Evolutionary conservation across 2,113 vertebrate species (phyloP).

Genomic region (Pholis gunnellus): DNA sequence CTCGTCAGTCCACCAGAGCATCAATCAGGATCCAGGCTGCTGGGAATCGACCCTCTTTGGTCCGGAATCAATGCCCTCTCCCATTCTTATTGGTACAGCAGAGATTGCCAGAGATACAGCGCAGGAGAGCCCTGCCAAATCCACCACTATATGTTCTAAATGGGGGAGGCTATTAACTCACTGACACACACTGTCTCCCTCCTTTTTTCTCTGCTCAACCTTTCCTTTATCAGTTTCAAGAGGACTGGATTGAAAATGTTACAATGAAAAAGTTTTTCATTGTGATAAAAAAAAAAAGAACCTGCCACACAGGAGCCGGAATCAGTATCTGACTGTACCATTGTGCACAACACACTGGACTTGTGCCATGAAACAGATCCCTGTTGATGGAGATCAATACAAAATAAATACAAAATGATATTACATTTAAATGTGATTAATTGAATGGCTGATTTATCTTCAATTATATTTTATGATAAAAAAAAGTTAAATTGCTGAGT

Average conservation of each 20-base stretch:
- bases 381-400: neutral
- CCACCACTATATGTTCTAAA: conserved; percentile 70
- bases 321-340: neutral
- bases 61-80: conserved; percentile 81
- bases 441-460: neutral
- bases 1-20: conserved; percentile 78
- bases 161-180: conserved; percentile 73
- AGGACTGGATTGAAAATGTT: conserved; percentile 40
- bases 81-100: conserved; percentile 74
- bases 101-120: conserved; percentile 80
- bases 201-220: conserved; percentile 43
- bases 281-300: no score
- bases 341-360: neutral
- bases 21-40: conserved; percentile 80
- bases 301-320: neutral
- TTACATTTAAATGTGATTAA: neutral
- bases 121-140: conserved; percentile 55
- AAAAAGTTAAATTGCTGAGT: neutral
- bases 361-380: neutral
- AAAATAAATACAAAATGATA: neutral
- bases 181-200: conserved; percentile 58
- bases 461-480: neutral
- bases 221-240: conserved; percentile 46
- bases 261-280: conserved; percentile 2
- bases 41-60: conserved; percentile 78